Base-by-base conservation (phyloP, 2,888 invertebrate species). In the Spilosoma lubricipeda region DNA sequence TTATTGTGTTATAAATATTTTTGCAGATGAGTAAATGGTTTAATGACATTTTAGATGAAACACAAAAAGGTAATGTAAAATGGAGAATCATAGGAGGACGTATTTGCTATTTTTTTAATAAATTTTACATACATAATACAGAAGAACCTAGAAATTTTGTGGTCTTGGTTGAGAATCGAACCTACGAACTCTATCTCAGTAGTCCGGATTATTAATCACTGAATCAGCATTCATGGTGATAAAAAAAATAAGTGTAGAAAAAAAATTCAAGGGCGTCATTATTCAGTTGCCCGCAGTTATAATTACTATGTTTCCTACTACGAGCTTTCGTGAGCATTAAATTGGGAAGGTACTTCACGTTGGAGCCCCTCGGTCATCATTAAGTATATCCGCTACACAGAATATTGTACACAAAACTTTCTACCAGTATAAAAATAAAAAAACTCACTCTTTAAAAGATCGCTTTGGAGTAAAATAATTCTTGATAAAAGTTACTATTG, bases 1-100 rank as follows among this genome's bases (percentile, higher is more conserved):
- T 75, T 68, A 13, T 75, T 69, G 52, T 67, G 30, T 64, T 70
- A 66, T 45, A 69, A 65, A 72, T 70, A 42, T 52, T 65, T 75
- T 75, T 72, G 30, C 69, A 69, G 69, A 69, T 66, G 67, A 72
- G 52, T 59, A 45, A 75, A 69, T 69, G 56, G 45, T 75, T 75
- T 75, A 72, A 75, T 56, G 72, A 75, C 69, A 65, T 48, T 39
- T 30, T 70, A n/a, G 27, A 11, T 20, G n/a, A 20, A n/a, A 33
- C 23, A 18, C 7, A n/a, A 36, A 36, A 69, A 36, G 56, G n/a
- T 36, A 36, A 33, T 36, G 13, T n/a, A n/a, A 39, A 52, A 52
- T 13, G 33, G 7, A 15, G 36, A 13, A n/a, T 68, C 33, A n/a
- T n/a, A n/a, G n/a, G n/a, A n/a, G n/a, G n/a, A n/a, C n/a, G n/a